These are phyloP conservation scores for Drosophila tripunctata DNA, from an alignment of 2,888 invertebrate species.

Conservation along the genomic window DNA sequence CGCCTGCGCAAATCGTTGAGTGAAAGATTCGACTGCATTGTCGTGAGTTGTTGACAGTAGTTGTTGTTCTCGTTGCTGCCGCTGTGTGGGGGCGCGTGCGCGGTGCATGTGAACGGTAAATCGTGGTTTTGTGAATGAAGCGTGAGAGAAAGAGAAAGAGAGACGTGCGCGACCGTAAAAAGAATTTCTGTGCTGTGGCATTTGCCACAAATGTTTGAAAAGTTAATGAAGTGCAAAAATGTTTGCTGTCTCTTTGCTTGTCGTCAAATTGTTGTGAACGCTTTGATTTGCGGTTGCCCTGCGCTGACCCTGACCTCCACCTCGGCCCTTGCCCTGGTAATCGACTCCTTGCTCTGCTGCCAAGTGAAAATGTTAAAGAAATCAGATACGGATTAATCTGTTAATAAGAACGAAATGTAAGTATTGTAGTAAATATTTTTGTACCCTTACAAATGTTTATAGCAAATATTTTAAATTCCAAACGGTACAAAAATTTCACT, in stretches of 20 bases:
- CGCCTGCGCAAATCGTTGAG: constrained; percentile 37
- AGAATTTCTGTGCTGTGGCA: constrained; percentile 64
- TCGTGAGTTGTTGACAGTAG: constrained; percentile 32
- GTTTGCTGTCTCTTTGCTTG: constrained; percentile 51
- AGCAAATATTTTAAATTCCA: constrained; percentile 18
- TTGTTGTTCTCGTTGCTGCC: constrained; percentile 13
- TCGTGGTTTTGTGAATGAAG: constrained; percentile 36
- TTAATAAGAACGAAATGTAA: constrained; percentile 32
- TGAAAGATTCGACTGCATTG: constrained; percentile 38
- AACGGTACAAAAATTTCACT: constrained; percentile 37
- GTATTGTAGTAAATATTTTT: too few relatives aligned
- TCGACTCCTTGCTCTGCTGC: constrained; percentile 39
- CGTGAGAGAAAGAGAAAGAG: neutral
- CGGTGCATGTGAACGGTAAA: constrained; percentile 53
- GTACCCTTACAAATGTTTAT: too few relatives aligned
- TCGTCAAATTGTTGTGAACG: constrained; percentile 49
- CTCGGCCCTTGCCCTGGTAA: constrained; percentile 45
- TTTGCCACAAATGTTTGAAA: constrained; percentile 64
- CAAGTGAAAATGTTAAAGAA: constrained; percentile 66
- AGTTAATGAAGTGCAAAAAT: constrained; percentile 79
- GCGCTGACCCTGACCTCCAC: constrained; percentile 32
- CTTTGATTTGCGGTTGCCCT: constrained; percentile 64
- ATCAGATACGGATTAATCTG: constrained; percentile 45
- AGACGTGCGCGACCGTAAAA: constrained; percentile 25
- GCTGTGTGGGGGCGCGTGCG: constrained; percentile 47